Evolutionary conservation across 2,113 vertebrate genomes (phyloP).

Genomic region (Cochlearius cochlearius): DNA sequence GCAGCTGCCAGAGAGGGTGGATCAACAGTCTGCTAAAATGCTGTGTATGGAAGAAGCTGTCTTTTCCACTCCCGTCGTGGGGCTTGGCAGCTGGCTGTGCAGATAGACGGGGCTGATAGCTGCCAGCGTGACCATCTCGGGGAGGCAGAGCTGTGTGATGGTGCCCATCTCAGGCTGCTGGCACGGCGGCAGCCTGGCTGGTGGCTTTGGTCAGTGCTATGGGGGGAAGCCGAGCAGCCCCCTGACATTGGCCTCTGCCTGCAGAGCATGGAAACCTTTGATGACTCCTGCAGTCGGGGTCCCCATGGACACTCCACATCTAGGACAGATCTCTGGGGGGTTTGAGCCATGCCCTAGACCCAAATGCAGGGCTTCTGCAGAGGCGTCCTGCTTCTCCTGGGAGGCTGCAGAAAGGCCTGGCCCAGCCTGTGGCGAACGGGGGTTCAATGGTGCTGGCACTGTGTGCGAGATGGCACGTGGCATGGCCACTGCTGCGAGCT

Average conservation of each 20-base stretch:
- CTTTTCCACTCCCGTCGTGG: fast-evolving
- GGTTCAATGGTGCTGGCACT: not conserved
- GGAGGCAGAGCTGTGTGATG: not conserved
- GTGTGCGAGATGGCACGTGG: not conserved
- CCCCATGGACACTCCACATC: not conserved
- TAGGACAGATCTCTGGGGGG: not conserved
- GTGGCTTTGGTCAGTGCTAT: not conserved
- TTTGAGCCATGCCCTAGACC: not conserved
- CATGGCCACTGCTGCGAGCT: not conserved
- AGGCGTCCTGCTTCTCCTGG: not conserved
- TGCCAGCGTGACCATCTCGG: fast-evolving
- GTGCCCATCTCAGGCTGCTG: not conserved
- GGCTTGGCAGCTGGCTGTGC: fast-evolving
- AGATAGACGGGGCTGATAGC: fast-evolving
- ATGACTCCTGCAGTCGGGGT: not conserved
- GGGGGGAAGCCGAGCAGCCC: not conserved
- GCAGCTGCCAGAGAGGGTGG: not conserved
- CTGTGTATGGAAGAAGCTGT: not conserved
- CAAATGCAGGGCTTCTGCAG: not conserved
- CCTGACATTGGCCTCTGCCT: not conserved
- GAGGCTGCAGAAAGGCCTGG: not conserved
- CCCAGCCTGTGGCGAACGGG: fast-evolving
- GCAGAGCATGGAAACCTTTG: not conserved
- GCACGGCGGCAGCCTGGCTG: fast-evolving
- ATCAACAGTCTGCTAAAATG: not conserved